A percentile compares a stretch with the other conserved stretches of the same genome.
phyloP scores from a whole-genome alignment of 2,113 vertebrate species.

The Calidris pugnax region DNA sequence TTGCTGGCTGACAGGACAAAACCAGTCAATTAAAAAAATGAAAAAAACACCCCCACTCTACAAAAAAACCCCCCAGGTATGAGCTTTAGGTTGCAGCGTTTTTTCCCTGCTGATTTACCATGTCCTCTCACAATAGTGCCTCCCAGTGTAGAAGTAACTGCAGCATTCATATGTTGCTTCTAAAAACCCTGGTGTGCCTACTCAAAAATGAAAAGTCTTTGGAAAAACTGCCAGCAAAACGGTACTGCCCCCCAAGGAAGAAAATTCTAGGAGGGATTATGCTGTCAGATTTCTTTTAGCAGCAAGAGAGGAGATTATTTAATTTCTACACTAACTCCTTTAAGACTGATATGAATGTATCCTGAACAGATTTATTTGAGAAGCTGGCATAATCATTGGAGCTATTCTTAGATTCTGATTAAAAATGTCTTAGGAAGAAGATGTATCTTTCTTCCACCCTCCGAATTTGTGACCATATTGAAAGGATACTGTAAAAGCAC shows the following conservation, averaged over 20 bases:
- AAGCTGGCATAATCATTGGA: background rate
- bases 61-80: too few relatives aligned
- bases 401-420: slow-evolving; percentile 5
- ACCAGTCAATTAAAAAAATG: background rate
- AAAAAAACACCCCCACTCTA: background rate
- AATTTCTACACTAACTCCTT: background rate
- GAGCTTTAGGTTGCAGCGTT: background rate
- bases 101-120: background rate
- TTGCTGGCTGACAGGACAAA: background rate
- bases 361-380: background rate
- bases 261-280: background rate
- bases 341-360: background rate
- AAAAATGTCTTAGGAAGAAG: background rate
- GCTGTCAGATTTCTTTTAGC: background rate
- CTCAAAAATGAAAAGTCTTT: background rate
- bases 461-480: background rate
- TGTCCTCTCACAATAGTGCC: background rate
- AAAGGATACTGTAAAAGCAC: background rate
- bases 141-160: background rate
- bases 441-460: background rate
- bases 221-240: background rate
- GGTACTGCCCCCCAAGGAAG: background rate
- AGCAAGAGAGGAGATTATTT: background rate
- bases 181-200: background rate
- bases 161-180: background rate